Evolutionary conservation across 2,113 vertebrate genomes (phyloP).

Genomic region (Leptobrachium ailaonicum): DNA sequence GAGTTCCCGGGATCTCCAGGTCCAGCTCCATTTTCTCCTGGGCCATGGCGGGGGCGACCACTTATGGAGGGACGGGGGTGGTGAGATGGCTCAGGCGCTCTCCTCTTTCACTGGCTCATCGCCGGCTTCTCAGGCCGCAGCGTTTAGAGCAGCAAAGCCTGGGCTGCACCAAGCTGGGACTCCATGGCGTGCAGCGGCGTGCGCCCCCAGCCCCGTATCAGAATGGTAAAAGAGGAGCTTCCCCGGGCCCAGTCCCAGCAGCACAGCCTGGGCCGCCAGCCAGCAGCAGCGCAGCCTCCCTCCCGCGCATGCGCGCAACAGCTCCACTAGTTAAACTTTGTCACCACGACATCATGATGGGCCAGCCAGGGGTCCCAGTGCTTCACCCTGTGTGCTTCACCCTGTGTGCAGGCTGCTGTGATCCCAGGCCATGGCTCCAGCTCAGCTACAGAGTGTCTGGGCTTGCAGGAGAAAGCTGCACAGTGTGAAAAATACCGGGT

Average conservation of each 20-base stretch:
- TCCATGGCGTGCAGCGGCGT: not conserved
- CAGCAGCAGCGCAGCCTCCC: not conserved
- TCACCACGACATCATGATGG: too few species aligned
- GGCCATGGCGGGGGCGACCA: conserved; percentile 60
- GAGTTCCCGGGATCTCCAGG: conserved; percentile 69
- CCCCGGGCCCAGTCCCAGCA: conserved; percentile 9
- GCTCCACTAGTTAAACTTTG: not conserved
- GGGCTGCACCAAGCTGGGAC: not conserved
- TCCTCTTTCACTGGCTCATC: conserved; percentile 2
- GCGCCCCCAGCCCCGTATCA: not conserved
- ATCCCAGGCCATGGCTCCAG: too few species aligned
- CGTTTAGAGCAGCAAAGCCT: not conserved
- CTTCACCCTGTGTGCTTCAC: too few species aligned
- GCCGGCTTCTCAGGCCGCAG: conserved; percentile 1
- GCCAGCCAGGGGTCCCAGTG: too few species aligned
- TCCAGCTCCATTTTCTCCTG: conserved; percentile 86
- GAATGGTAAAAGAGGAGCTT: not conserved
- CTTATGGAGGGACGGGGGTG: not conserved
- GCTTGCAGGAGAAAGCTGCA: too few species aligned
- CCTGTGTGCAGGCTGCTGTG: too few species aligned
- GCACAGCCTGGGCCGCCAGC: not conserved
- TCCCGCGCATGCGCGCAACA: conserved; percentile 10
- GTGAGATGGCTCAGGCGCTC: not conserved
- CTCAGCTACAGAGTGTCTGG: too few species aligned
- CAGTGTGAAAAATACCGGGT: too few species aligned